A percentile compares a stretch with the other conserved stretches of the same genome.
These are phyloP conservation scores for Mus caroli DNA, from an alignment of 2,797 vertebrate species.

Conservation along the genomic window DNA sequence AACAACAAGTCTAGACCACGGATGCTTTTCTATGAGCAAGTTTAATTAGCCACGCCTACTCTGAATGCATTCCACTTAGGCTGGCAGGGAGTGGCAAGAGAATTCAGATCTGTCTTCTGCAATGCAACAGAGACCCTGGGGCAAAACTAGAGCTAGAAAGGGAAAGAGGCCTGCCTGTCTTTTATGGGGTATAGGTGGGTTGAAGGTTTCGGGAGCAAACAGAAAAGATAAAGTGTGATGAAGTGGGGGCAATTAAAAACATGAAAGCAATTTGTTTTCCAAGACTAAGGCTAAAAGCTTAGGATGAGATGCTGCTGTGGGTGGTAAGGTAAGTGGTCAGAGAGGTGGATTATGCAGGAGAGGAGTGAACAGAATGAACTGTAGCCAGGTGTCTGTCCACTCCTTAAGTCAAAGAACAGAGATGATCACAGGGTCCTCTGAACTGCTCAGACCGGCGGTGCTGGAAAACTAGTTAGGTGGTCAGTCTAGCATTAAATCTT, in stretches of 20 bases:
- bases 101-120: background rate
- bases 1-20: slow-evolving; percentile 20
- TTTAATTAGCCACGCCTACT: background rate
- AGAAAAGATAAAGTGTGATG: slow-evolving; percentile 32
- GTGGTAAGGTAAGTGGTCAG: slow-evolving; percentile 18
- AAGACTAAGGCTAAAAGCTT: slow-evolving; percentile 48
- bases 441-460: background rate
- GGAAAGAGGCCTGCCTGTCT: background rate
- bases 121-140: background rate
- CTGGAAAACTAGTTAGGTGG: slow-evolving; percentile 17
- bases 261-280: background rate
- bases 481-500: slow-evolving; percentile 48
- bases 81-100: background rate
- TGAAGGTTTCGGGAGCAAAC: background rate
- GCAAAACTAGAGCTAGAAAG: background rate
- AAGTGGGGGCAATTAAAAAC: background rate
- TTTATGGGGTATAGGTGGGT: background rate
- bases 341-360: background rate
- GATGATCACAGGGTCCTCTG: background rate
- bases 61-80: slow-evolving; percentile 3
- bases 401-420: slow-evolving; percentile 1
- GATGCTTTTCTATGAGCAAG: background rate
- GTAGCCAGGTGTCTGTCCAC: background rate
- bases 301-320: background rate
- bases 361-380: background rate